A percentile compares a stretch with the other conserved stretches of the same genome.
Evolutionary conservation across 1,140 invertebrate genomes (phyloP).

Genomic region (Mamestra configurata): DNA sequence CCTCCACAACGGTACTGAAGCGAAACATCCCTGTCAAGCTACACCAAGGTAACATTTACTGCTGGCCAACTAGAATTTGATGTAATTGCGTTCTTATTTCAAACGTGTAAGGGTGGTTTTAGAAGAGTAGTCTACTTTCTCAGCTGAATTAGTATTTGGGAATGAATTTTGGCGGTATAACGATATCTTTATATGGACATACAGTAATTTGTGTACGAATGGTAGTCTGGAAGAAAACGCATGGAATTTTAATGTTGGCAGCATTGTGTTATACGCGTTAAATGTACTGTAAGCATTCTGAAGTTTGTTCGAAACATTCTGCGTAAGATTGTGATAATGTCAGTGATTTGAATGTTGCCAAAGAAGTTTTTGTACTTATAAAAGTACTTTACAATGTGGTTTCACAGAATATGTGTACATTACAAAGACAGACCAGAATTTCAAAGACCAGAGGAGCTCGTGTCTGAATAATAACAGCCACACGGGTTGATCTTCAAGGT

Average conservation of each 20-base stretch:
- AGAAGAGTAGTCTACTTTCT: not conserved
- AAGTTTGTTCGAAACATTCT: constrained; percentile 24
- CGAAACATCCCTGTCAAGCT: constrained; percentile 43
- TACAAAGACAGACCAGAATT: not conserved
- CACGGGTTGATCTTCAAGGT: too few relatives aligned
- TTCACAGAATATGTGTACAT: not conserved
- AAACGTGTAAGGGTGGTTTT: not conserved
- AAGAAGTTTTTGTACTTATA: not conserved
- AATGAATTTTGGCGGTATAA: constrained; percentile 61
- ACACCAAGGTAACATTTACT: not conserved
- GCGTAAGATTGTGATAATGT: not conserved
- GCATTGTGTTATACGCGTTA: constrained; percentile 30
- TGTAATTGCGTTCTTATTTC: not conserved
- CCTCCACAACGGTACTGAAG: constrained; percentile 48
- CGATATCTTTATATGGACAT: constrained; percentile 68
- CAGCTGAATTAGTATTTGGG: not conserved
- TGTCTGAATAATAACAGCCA: too few relatives aligned
- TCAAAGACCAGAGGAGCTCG: too few relatives aligned
- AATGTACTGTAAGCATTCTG: constrained; percentile 16
- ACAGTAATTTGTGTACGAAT: constrained; percentile 73
- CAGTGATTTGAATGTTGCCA: constrained; percentile 32
- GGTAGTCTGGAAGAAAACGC: constrained; percentile 54
- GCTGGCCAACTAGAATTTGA: not conserved
- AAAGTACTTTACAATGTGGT: not conserved
- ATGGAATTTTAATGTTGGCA: constrained; percentile 53